Evolutionary conservation across 1,140 invertebrate species (phyloP).

Genomic region (Olivierus martensii): DNA sequence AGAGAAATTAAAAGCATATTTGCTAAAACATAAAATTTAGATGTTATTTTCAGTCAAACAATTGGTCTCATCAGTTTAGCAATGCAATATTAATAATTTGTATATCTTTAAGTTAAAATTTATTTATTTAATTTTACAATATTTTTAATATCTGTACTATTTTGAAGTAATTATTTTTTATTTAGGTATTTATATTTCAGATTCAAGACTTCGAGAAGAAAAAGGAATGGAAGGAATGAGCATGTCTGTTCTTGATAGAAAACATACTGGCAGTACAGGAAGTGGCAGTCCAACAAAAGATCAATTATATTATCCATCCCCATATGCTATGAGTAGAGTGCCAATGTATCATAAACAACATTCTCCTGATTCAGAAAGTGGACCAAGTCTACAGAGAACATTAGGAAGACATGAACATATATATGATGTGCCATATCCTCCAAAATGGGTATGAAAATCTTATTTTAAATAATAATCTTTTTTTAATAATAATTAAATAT

Average conservation of each 20-base stretch:
- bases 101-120: too few relatives aligned
- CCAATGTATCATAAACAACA: constrained; percentile 14
- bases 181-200: background rate
- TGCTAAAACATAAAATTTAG: too few relatives aligned
- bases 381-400: constrained; percentile 10
- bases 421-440: constrained; percentile 21
- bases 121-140: too few relatives aligned
- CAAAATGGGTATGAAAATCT: constrained; percentile 19
- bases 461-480: too few relatives aligned
- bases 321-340: constrained; percentile 19
- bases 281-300: constrained; percentile 15
- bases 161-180: background rate
- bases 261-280: constrained; percentile 6
- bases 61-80: too few relatives aligned
- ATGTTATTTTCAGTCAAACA: too few relatives aligned
- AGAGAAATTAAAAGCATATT: too few relatives aligned
- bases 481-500: too few relatives aligned
- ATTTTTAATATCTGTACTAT: too few relatives aligned
- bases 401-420: constrained; percentile 18
- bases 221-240: constrained; percentile 16
- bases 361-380: constrained; percentile 10
- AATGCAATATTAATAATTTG: too few relatives aligned
- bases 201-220: constrained; percentile 10
- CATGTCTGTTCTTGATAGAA: constrained; percentile 17
- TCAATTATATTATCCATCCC: constrained; percentile 20